Percentiles rank a stretch among this genome's conserved stretches.
These are phyloP conservation scores for Acholoe squamosa DNA, from an alignment of 2,888 invertebrate genomes.

Conservation along the genomic window DNA sequence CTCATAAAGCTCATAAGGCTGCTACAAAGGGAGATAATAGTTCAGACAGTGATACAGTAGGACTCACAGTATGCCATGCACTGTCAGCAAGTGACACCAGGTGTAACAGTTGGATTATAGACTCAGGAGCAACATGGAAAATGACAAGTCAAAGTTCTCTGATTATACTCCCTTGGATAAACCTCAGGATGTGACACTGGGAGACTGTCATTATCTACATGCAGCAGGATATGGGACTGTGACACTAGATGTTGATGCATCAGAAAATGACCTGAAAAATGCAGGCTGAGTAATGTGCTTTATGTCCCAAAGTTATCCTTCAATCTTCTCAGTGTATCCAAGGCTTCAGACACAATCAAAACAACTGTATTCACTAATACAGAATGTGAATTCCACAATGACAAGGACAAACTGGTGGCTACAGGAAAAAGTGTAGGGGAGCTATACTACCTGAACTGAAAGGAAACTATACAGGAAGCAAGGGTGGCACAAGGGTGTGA, in stretches of 20 bases:
- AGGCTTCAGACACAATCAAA: conserved; percentile 13
- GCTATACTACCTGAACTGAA: too few relatives aligned
- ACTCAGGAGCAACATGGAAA: conserved; percentile 63
- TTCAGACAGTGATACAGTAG: too few relatives aligned
- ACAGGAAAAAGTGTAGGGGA: conserved; percentile 28
- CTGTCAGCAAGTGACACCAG: conserved; percentile 7
- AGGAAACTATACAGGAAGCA: too few relatives aligned
- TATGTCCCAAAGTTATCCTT: too few relatives aligned
- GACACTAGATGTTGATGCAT: background rate
- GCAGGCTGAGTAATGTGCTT: conserved; percentile 60
- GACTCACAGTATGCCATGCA: conserved; percentile 39
- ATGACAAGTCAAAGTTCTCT: background rate
- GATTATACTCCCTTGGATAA: background rate
- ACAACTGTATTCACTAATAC: conserved; percentile 24
- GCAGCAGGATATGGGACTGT: conserved; percentile 62
- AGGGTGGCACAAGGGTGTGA: background rate
- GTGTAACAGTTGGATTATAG: conserved; percentile 53
- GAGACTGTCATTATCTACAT: conserved; percentile 57
- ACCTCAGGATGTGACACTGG: conserved; percentile 39
- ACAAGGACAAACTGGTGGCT: conserved; percentile 15
- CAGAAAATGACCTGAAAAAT: background rate
- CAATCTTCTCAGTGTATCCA: conserved; percentile 61
- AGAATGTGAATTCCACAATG: conserved; percentile 50
- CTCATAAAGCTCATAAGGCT: conserved; percentile 34
- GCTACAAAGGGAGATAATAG: background rate